A percentile compares a stretch with the other conserved stretches of the same genome.
Evolutionary conservation across 2,113 vertebrate genomes (phyloP).

Genomic region (Empidonax alnorum): DNA sequence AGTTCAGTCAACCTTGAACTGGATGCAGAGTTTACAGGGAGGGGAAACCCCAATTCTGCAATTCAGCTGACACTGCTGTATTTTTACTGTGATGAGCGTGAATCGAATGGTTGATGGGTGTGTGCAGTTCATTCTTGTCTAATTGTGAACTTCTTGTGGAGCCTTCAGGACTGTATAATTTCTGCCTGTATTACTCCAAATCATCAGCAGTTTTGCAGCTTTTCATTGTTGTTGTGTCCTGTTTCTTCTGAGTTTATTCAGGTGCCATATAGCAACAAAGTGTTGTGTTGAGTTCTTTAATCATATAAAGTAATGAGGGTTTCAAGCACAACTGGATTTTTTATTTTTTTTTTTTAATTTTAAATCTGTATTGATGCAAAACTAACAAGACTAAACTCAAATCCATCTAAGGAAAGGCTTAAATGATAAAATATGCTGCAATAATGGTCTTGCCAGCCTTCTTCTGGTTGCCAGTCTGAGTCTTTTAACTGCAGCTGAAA

Average conservation of each 20-base stretch:
- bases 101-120: neutral
- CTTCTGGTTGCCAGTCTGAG: neutral
- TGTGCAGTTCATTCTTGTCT: neutral
- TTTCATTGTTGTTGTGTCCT: neutral
- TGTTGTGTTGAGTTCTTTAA: neutral
- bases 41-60: neutral
- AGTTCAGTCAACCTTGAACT: neutral
- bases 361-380: neutral
- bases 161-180: neutral
- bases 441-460: neutral
- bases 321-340: neutral
- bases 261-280: neutral
- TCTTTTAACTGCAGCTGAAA: constrained; percentile 43
- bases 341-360: neutral
- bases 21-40: neutral
- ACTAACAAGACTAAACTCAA: neutral
- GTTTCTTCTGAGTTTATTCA: neutral
- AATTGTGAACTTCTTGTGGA: neutral
- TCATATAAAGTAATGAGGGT: neutral
- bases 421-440: neutral
- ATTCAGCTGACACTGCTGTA: neutral
- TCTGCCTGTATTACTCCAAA: neutral
- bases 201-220: neutral
- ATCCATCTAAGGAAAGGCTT: neutral
- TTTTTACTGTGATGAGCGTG: neutral